phyloP scores from a whole-genome alignment of 2,888 invertebrate species.

The Hoplodrina blanda region DNA sequence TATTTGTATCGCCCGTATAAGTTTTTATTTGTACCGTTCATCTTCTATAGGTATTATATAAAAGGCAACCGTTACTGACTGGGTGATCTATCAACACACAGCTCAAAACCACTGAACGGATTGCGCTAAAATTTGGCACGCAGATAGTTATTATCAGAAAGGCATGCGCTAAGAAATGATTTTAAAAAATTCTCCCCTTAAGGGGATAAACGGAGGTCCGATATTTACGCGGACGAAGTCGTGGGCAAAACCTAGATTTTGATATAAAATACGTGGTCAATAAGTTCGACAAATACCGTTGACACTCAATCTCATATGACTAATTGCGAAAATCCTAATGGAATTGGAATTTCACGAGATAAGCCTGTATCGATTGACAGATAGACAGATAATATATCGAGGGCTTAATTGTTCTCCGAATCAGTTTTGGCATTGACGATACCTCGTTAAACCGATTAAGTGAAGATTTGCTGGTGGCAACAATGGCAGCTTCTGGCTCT shows the following conservation, averaged over 20 bases:
- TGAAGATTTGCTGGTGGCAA: conserved; percentile 31
- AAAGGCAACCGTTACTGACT: too few species aligned
- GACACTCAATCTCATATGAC: conserved; percentile 36
- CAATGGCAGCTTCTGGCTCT: conserved; percentile 23
- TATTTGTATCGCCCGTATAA: conserved; percentile 9
- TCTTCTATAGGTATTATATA: neutral
- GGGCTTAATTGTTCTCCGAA: conserved; percentile 24
- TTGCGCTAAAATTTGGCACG: too few species aligned
- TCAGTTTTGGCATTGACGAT: conserved; percentile 33
- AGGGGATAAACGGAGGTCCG: too few species aligned
- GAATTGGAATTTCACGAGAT: conserved; percentile 51
- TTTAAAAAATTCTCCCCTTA: too few species aligned
- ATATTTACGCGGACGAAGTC: too few species aligned
- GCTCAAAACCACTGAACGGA: too few species aligned
- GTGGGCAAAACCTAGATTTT: too few species aligned
- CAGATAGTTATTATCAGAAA: too few species aligned
- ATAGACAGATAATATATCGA: conserved; percentile 34
- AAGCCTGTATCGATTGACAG: conserved; percentile 43
- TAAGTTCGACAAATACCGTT: conserved; percentile 13
- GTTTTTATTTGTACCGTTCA: neutral
- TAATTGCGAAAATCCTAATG: conserved; percentile 36
- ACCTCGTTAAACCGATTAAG: conserved; percentile 42
- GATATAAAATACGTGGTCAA: neutral
- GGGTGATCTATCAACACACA: too few species aligned
- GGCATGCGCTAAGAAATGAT: too few species aligned